Percentiles rank a stretch among this genome's conserved stretches.
Evolutionary conservation across 2,888 invertebrate genomes (phyloP).

Genomic region (Chrysina gloriosa): DNA sequence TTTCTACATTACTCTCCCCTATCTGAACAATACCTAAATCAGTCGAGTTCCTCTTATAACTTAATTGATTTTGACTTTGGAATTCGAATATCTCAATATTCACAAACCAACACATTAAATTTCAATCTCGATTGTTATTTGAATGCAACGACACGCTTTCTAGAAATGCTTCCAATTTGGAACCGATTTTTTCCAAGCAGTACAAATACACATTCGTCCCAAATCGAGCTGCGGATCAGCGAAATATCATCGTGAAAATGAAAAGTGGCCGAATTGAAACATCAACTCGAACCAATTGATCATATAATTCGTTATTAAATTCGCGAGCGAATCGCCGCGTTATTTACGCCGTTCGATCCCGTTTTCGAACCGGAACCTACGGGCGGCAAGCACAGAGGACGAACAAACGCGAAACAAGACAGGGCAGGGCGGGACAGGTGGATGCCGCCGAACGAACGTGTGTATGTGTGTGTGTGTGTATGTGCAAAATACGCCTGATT

Average conservation of each 20-base stretch:
- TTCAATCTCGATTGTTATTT: no score
- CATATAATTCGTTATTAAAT: slow-evolving; percentile 45
- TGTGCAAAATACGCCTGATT: slow-evolving; percentile 61
- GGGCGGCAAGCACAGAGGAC: background rate
- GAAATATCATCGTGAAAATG: slow-evolving; percentile 31
- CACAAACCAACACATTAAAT: no score
- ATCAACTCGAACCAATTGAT: slow-evolving; percentile 40
- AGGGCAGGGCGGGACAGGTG: slow-evolving; percentile 39
- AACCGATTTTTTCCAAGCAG: no score
- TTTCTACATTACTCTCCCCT: no score
- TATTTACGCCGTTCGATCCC: slow-evolving; percentile 22
- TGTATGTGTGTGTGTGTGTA: slow-evolving; percentile 7
- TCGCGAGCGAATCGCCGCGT: slow-evolving; percentile 21
- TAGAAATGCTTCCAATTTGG: no score
- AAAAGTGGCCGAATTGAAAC: slow-evolving; percentile 40
- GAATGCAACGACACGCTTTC: no score
- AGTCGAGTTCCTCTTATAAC: no score
- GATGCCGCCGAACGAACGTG: slow-evolving; percentile 46
- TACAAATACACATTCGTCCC: background rate
- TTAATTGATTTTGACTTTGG: no score
- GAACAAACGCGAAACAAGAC: slow-evolving; percentile 24
- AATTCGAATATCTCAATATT: no score
- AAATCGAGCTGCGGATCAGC: slow-evolving; percentile 38
- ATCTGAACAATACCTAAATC: no score
- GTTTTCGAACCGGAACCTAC: slow-evolving; percentile 2